Evolutionary conservation across 2,113 vertebrate genomes (phyloP), one percentile per base, ranked within the genome.

Genomic region (Cariama cristata): DNA sequence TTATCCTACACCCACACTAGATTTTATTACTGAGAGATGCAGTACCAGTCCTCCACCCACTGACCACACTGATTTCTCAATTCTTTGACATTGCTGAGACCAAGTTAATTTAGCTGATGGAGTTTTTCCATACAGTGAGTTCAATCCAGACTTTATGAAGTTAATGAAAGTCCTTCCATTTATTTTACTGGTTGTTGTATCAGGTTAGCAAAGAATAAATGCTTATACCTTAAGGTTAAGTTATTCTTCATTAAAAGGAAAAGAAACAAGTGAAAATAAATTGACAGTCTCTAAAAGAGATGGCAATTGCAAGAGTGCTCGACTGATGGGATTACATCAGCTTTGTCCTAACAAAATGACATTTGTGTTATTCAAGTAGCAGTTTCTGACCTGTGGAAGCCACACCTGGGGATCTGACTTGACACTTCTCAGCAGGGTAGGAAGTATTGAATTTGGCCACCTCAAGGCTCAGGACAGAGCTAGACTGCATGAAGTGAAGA

Each of bases 31-130:
- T 67, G 60, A 92, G 44, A 82, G 40, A 44, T 50, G 6, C 10
- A 50, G 35, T 50, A 60, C 30, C 20, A 56, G 30, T 72, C n/a
- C 23, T 93, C 81, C 88, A 86, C 90, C 94, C 94, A 83, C 92
- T 74, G 92, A 71, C 86, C 79, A 86, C 6, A 38, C 21, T 45
- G 69, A 79, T 9, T 79, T 76, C n/a, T 73, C 66, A 18, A 14
- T 79, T 96, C 80, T 79, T 66, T 88, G 67, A 83, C 79, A 75
- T 35, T 60, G 11, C 38, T 59, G 79, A 59, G 42, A 81, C 59
- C 74, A 83, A 77, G 15, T 77, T 88, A 83, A 55, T 88, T 93
- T 66, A 32, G 17, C 11, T 42, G 35, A 44, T 32, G 23, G 50
- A 80, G 12, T 15, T 94, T 79, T 82, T 45, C 28, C 28, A 42